phyloP scores from a whole-genome alignment of 2,113 vertebrate species.

The Notarius quadriscutis region DNA sequence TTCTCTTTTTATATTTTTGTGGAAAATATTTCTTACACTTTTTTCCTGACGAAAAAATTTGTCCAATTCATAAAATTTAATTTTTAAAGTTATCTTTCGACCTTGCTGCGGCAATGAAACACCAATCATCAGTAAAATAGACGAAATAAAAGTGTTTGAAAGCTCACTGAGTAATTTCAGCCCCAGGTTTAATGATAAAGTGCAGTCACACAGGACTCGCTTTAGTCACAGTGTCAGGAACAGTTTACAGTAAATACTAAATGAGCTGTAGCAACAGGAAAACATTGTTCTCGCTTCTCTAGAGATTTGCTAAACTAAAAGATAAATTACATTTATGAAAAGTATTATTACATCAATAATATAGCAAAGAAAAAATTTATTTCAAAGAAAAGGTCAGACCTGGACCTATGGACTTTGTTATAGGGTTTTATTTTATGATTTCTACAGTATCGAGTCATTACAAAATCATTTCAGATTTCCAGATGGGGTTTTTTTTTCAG shows the following conservation, averaged over 20 bases:
- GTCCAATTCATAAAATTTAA: too few relatives aligned
- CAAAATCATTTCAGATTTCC: too few relatives aligned
- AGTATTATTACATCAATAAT: background rate
- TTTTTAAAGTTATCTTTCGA: background rate
- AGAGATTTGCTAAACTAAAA: background rate
- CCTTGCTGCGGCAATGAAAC: too few relatives aligned
- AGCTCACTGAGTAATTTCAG: background rate
- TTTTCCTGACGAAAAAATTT: background rate
- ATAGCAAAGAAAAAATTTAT: background rate
- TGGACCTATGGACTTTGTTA: background rate
- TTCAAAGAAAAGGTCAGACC: background rate
- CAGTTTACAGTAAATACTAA: background rate
- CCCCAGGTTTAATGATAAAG: background rate
- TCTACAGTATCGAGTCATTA: too few relatives aligned
- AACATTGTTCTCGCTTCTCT: background rate
- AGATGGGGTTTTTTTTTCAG: too few relatives aligned
- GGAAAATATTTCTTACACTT: background rate
- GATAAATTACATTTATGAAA: background rate
- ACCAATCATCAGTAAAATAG: background rate
- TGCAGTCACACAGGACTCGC: background rate
- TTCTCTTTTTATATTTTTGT: background rate
- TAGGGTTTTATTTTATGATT: too few relatives aligned
- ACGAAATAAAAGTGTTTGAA: background rate
- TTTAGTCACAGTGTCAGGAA: background rate
- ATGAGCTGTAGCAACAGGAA: background rate